A percentile compares a stretch with the other conserved stretches of the same genome.
These are phyloP conservation scores for Numida meleagris DNA, from an alignment of 2,113 vertebrate species.

Conservation along the genomic window DNA sequence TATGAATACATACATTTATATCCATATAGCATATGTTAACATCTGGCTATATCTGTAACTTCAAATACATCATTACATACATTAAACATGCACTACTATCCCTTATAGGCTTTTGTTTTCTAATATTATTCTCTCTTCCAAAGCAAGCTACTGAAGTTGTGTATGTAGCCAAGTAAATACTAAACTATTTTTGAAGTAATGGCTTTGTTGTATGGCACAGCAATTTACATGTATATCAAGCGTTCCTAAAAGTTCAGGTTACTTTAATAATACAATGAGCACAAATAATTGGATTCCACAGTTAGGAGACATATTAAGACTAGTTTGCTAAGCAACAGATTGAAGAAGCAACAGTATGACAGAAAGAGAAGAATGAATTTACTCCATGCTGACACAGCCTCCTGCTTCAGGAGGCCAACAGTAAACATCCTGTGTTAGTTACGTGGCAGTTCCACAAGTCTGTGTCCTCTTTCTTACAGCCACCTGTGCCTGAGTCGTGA, in stretches of 20 bases:
- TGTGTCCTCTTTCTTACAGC: not conserved
- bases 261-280: not conserved
- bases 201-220: not conserved
- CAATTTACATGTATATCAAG: not conserved
- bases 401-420: not conserved
- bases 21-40: not conserved
- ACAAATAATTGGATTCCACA: not conserved
- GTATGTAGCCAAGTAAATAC: not conserved
- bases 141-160: not conserved
- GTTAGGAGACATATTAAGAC: not conserved
- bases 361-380: not conserved
- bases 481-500: not conserved
- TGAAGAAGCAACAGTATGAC: not conserved
- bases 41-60: not conserved
- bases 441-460: not conserved
- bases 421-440: fast-evolving
- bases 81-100: not conserved
- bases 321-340: not conserved
- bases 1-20: not conserved
- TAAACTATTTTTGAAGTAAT: not conserved
- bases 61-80: not conserved
- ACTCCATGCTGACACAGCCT: not conserved
- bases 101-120: not conserved
- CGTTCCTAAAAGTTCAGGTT: not conserved
- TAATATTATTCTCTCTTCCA: not conserved